Evolutionary conservation across 2,113 vertebrate genomes (phyloP).

Genomic region (Oreochromis aureus): DNA sequence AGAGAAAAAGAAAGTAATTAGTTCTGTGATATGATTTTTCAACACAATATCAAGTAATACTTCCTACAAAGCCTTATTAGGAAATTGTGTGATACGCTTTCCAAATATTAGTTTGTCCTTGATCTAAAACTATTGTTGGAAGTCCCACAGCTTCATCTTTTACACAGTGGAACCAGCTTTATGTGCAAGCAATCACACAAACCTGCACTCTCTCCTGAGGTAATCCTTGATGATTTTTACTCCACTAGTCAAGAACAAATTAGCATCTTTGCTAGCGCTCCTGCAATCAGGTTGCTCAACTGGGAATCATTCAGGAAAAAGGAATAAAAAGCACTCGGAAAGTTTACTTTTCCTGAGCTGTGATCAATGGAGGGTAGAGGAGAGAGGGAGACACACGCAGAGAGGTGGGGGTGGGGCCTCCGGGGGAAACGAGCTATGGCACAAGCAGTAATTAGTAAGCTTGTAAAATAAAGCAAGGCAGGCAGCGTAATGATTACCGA

Average conservation of each 20-base stretch:
- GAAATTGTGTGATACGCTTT: not conserved
- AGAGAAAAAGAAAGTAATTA: constrained; percentile 15
- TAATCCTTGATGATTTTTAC: constrained; percentile 59
- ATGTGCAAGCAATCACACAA: not conserved
- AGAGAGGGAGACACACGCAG: not conserved
- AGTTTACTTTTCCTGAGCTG: constrained; percentile 52
- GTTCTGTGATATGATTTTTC: not conserved
- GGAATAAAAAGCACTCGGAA: not conserved
- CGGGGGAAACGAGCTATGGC: not conserved
- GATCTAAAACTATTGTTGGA: constrained; percentile 8
- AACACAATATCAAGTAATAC: not conserved
- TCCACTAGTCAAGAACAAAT: constrained; percentile 64
- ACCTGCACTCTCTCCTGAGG: not conserved
- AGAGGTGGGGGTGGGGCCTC: not conserved
- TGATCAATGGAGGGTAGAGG: constrained; percentile 37
- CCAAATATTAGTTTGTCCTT: not conserved
- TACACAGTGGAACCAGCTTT: not conserved
- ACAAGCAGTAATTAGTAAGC: constrained; percentile 48
- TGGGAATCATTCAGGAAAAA: constrained; percentile 46
- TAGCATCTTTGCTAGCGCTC: constrained; percentile 37
- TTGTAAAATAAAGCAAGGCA: constrained; percentile 41
- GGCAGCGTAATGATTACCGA: constrained; percentile 38
- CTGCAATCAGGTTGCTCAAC: constrained; percentile 27
- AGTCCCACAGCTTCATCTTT: constrained; percentile 6
- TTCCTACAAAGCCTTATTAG: not conserved